These are phyloP conservation scores for Drepana arcuata DNA, from an alignment of 1,140 invertebrate species.

Conservation along the genomic window DNA sequence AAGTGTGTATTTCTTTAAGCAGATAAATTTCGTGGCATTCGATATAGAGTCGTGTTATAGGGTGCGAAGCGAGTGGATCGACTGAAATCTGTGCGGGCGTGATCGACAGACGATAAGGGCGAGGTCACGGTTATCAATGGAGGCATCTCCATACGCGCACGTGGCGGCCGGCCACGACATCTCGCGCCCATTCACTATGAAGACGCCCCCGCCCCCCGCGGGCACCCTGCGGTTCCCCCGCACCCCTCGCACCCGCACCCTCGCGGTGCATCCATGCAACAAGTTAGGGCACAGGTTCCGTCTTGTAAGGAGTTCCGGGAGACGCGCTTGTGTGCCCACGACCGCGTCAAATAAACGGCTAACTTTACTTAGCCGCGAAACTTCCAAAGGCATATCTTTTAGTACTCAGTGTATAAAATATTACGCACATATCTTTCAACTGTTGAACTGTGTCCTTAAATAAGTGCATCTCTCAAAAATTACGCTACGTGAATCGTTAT, in stretches of 20 bases:
- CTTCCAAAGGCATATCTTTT: too few relatives aligned
- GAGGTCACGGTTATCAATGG: slow-evolving; percentile 66
- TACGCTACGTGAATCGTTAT: too few relatives aligned
- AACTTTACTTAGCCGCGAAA: too few relatives aligned
- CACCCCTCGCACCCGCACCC: slow-evolving; percentile 31
- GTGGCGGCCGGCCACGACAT: slow-evolving; percentile 59
- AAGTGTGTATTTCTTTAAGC: too few relatives aligned
- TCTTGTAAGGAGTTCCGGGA: slow-evolving; percentile 50
- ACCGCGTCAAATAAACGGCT: neutral
- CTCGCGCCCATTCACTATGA: slow-evolving; percentile 66
- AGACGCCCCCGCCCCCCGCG: slow-evolving; percentile 34
- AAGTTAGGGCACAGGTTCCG: slow-evolving; percentile 53
- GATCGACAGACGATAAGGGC: slow-evolving; percentile 50
- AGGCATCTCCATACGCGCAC: slow-evolving; percentile 60
- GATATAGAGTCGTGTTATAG: too few relatives aligned
- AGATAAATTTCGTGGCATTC: too few relatives aligned
- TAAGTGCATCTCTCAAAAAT: too few relatives aligned
- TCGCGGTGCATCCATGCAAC: slow-evolving; percentile 65
- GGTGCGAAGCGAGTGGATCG: neutral
- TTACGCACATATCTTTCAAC: too few relatives aligned
- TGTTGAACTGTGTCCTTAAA: too few relatives aligned
- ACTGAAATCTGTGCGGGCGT: slow-evolving; percentile 22
- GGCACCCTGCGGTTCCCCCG: slow-evolving; percentile 14
- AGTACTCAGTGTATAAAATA: too few relatives aligned
- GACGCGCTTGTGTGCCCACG: slow-evolving; percentile 6